Evolutionary conservation across 2,888 invertebrate species (phyloP).

Genomic region (Willowsia nigromaculata): DNA sequence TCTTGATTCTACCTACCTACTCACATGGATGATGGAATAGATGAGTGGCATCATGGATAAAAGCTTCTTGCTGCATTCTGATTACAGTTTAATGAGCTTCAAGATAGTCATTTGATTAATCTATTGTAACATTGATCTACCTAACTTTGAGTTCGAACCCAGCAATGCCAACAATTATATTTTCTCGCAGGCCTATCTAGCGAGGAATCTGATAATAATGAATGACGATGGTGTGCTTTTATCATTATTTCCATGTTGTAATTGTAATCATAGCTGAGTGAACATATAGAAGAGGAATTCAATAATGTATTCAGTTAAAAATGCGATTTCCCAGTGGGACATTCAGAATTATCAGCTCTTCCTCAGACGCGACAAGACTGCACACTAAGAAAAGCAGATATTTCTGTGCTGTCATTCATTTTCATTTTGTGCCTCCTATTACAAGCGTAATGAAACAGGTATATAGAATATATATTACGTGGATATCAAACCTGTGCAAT

Average conservation of each 20-base stretch:
- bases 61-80: not conserved
- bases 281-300: not conserved
- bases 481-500: not conserved
- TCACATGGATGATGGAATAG: not conserved
- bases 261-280: not conserved
- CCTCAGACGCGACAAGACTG: constrained; percentile 33
- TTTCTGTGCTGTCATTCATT: not conserved
- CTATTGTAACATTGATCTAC: not conserved
- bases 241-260: not conserved
- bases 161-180: not conserved
- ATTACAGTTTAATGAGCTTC: constrained; percentile 30
- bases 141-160: no score
- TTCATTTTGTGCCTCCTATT: not conserved
- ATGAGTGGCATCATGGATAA: not conserved
- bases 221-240: not conserved
- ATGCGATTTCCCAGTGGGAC: constrained; percentile 48
- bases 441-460: not conserved
- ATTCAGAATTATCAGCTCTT: not conserved
- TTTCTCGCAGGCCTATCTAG: not conserved
- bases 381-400: not conserved
- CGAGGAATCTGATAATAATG: no score
- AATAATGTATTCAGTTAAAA: constrained; percentile 12
- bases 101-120: constrained; percentile 36
- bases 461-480: constrained; percentile 14
- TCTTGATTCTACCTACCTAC: not conserved